A percentile compares a stretch with the other conserved stretches of the same genome.
These are phyloP conservation scores for Halcyon smyrnensis DNA, from an alignment of 2,797 vertebrate species.

Conservation along the genomic window DNA sequence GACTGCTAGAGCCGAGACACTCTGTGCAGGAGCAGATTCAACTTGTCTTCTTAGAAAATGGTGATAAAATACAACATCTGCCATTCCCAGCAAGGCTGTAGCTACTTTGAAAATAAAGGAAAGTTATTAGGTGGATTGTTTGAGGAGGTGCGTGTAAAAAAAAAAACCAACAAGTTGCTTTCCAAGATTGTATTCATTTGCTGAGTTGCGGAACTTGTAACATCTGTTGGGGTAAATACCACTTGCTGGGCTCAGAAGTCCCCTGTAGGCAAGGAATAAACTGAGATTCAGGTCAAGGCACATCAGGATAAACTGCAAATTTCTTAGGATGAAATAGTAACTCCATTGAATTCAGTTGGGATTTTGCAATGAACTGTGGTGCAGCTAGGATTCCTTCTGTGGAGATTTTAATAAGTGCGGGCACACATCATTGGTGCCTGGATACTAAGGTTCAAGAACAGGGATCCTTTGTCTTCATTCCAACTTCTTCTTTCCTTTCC, in stretches of 20 bases:
- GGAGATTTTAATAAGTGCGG: background rate
- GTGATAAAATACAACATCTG: background rate
- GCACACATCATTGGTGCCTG: accelerated
- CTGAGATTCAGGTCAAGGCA: background rate
- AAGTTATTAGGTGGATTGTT: background rate
- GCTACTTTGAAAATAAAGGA: background rate
- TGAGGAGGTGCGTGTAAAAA: background rate
- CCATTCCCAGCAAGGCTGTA: accelerated
- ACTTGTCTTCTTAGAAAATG: background rate
- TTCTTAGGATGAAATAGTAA: background rate
- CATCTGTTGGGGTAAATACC: background rate
- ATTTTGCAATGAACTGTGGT: background rate
- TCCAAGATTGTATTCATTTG: background rate
- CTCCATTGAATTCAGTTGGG: background rate
- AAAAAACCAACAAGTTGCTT: background rate
- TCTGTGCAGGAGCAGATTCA: background rate
- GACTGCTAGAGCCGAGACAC: background rate
- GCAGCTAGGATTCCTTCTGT: background rate
- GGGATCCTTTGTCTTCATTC: background rate
- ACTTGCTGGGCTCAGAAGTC: background rate
- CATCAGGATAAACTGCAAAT: background rate
- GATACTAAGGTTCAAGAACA: background rate
- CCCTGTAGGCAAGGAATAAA: background rate
- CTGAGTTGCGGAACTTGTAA: background rate
- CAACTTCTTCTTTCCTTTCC: background rate